Percentiles rank a stretch among this genome's conserved stretches.
phyloP scores from a whole-genome alignment of 2,797 vertebrate genomes.

The Ptychobarbus kaznakovi region DNA sequence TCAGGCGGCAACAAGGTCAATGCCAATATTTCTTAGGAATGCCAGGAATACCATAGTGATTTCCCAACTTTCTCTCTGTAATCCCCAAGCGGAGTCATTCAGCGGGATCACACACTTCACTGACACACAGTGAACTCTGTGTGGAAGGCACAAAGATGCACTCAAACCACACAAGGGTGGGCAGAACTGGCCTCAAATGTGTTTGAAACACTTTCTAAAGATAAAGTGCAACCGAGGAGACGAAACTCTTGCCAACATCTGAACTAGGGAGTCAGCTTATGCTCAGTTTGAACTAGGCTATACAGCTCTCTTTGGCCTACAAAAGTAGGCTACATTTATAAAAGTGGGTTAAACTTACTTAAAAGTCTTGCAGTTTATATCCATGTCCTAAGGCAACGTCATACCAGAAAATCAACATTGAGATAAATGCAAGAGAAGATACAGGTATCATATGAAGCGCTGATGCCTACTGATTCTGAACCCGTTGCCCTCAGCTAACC shows the following conservation, averaged over 20 bases:
- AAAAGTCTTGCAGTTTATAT: neutral
- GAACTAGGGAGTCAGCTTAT: neutral
- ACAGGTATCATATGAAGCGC: constrained; percentile 52
- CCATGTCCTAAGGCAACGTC: neutral
- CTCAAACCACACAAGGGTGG: constrained; percentile 23
- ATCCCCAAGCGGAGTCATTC: constrained; percentile 5
- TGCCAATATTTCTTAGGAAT: constrained; percentile 62
- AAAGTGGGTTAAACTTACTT: constrained; percentile 12
- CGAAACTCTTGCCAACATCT: neutral
- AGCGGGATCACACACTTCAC: constrained; percentile 37
- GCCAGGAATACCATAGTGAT: constrained; percentile 56
- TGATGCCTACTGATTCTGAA: constrained; percentile 61
- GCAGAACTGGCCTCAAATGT: neutral
- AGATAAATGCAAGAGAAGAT: constrained; percentile 1
- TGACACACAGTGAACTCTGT: constrained; percentile 66
- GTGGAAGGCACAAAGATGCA: constrained; percentile 43
- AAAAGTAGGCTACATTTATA: neutral
- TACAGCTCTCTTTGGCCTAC: neutral
- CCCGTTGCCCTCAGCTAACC: constrained; percentile 48
- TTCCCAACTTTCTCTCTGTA: constrained; percentile 55
- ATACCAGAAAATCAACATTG: neutral
- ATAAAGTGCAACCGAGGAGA: constrained; percentile 14
- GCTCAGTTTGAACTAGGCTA: constrained; percentile 3
- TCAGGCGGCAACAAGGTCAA: constrained; percentile 18
- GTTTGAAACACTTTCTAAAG: constrained; percentile 38